Evolutionary conservation across 2,888 invertebrate species (phyloP).

Genomic region (Eupithecia subumbrata): DNA sequence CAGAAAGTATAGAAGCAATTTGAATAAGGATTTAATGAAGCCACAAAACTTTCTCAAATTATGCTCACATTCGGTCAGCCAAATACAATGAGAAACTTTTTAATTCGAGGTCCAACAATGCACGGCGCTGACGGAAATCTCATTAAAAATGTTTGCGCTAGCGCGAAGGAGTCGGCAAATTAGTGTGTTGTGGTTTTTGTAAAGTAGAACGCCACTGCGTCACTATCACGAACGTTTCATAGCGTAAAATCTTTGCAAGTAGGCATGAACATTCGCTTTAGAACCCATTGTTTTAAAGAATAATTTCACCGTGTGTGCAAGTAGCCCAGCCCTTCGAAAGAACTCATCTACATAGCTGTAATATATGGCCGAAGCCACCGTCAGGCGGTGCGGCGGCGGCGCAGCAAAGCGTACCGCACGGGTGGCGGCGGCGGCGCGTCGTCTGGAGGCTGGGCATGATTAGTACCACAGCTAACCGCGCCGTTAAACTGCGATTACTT

Average conservation of each 20-base stretch:
- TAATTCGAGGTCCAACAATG: slow-evolving; percentile 4
- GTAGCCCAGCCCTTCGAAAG: neutral
- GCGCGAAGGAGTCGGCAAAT: neutral
- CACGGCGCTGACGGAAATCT: slow-evolving; percentile 6
- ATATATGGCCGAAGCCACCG: too few relatives aligned
- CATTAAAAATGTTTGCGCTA: slow-evolving; percentile 8
- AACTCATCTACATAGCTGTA: neutral
- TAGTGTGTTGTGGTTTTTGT: neutral
- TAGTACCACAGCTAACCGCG: too few relatives aligned
- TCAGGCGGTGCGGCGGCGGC: too few relatives aligned
- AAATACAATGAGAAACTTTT: slow-evolving; percentile 9
- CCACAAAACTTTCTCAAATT: slow-evolving; percentile 1
- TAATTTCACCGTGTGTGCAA: neutral
- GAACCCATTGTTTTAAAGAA: neutral
- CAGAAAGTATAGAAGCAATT: neutral
- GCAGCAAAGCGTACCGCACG: too few relatives aligned
- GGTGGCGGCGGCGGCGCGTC: too few relatives aligned
- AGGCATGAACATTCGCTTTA: neutral
- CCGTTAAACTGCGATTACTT: too few relatives aligned
- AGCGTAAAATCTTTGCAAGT: neutral
- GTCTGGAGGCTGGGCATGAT: too few relatives aligned
- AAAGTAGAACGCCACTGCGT: neutral
- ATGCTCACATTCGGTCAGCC: neutral
- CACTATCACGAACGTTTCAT: neutral
- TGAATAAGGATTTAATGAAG: neutral